Percentiles rank a stretch among this genome's conserved stretches.
These are phyloP conservation scores for Lampropteryx suffumata DNA, from an alignment of 2,888 invertebrate genomes.

Conservation along the genomic window DNA sequence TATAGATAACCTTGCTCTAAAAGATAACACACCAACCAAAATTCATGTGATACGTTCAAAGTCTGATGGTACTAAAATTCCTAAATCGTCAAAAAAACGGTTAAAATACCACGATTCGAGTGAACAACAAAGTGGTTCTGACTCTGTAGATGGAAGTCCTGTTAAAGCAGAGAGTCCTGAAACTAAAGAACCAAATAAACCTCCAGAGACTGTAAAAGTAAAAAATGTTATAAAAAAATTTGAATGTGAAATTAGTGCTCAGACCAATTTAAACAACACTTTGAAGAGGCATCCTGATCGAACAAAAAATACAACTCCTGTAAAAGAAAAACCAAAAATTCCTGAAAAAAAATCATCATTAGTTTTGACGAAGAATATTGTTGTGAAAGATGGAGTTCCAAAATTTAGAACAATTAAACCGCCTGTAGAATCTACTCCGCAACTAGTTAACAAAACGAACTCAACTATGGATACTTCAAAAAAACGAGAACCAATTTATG, in stretches of 20 bases:
- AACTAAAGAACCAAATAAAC: constrained; percentile 38
- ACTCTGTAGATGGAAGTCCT: constrained; percentile 68
- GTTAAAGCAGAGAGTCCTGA: constrained; percentile 45
- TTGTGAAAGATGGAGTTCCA: constrained; percentile 77
- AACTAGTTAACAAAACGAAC: constrained; percentile 37
- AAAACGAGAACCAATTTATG: constrained; percentile 69
- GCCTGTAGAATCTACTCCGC: constrained; percentile 42
- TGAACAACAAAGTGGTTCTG: constrained; percentile 66
- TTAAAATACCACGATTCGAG: constrained; percentile 64
- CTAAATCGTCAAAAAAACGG: constrained; percentile 69
- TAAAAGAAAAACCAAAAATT: constrained; percentile 82
- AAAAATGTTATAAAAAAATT: constrained; percentile 76
- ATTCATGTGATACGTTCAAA: constrained; percentile 70
- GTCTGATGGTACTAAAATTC: constrained; percentile 73
- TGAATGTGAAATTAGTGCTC: constrained; percentile 74
- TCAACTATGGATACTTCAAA: constrained; percentile 40
- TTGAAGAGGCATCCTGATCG: constrained; percentile 68
- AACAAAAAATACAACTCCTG: constrained; percentile 50
- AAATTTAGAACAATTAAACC: constrained; percentile 77
- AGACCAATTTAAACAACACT: constrained; percentile 53
- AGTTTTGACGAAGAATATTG: constrained; percentile 79
- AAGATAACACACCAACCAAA: constrained; percentile 58
- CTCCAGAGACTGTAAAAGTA: constrained; percentile 58
- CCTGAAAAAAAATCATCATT: constrained; percentile 83
- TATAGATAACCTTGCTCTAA: constrained; percentile 62